phyloP scores from a whole-genome alignment of 2,113 vertebrate genomes.

The Cinclus cinclus region DNA sequence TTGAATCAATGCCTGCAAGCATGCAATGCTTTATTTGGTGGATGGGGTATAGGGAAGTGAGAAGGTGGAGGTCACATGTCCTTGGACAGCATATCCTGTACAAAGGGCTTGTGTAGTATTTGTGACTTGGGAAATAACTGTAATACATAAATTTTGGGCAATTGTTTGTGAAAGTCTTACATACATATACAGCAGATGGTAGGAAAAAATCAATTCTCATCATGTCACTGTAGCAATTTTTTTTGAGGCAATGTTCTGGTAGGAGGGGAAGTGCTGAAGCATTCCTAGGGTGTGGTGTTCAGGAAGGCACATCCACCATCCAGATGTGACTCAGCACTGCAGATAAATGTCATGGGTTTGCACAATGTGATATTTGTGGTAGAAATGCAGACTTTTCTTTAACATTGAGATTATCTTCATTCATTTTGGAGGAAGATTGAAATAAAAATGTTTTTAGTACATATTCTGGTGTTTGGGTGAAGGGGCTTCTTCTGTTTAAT shows the following conservation, averaged over 20 bases:
- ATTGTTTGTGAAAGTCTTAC: background rate
- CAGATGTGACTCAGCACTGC: conserved; percentile 14
- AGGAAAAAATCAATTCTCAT: background rate
- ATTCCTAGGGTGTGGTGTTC: background rate
- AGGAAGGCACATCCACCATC: background rate
- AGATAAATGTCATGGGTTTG: background rate
- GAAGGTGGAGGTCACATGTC: background rate
- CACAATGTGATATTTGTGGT: background rate
- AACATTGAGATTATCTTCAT: background rate
- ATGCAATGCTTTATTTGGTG: background rate
- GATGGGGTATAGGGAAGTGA: background rate
- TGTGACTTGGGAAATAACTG: background rate
- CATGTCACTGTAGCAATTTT: background rate
- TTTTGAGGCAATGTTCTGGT: background rate
- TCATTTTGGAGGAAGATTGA: background rate
- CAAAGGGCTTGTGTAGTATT: background rate
- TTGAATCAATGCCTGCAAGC: background rate
- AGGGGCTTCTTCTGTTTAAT: background rate
- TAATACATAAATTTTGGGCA: background rate
- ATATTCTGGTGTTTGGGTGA: background rate
- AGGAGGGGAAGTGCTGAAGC: conserved; percentile 5
- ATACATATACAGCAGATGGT: background rate
- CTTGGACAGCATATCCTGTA: background rate
- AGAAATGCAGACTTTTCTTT: background rate
- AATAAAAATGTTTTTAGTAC: background rate